A percentile compares a stretch with the other conserved stretches of the same genome.
phyloP scores from a whole-genome alignment of 2,888 invertebrate genomes.

The Altica lythri region DNA sequence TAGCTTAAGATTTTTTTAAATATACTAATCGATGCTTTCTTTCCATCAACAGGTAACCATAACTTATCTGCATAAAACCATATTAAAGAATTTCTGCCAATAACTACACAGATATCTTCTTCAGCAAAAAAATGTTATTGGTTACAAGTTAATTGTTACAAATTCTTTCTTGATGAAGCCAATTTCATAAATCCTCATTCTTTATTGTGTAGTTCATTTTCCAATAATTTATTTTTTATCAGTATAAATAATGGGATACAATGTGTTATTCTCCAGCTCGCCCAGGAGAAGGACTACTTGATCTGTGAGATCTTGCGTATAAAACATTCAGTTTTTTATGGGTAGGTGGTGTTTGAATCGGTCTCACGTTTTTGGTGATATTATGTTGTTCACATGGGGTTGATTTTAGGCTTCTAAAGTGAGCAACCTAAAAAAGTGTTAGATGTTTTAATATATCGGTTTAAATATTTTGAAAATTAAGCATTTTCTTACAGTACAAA shows the following conservation, averaged over 20 bases:
- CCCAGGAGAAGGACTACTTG: constrained; percentile 32
- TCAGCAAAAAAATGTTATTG: not conserved
- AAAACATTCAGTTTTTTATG: constrained; percentile 52
- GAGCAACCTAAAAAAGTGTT: constrained; percentile 51
- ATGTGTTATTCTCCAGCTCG: not conserved
- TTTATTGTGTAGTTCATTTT: too few species aligned
- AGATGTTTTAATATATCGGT: too few species aligned
- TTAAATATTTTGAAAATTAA: too few species aligned
- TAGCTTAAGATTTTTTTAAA: not conserved
- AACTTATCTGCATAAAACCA: too few species aligned
- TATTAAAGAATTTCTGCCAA: too few species aligned
- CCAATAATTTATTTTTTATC: too few species aligned
- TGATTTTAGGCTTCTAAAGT: constrained; percentile 53
- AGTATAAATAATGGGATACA: too few species aligned
- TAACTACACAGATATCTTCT: not conserved
- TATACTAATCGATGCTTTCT: not conserved
- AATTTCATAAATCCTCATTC: too few species aligned
- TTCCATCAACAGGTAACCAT: too few species aligned
- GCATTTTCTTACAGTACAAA: too few species aligned
- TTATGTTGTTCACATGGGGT: constrained; percentile 54
- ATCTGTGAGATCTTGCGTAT: constrained; percentile 53
- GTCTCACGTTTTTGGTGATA: constrained; percentile 54
- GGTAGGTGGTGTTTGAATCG: constrained; percentile 50
- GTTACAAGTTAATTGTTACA: not conserved
- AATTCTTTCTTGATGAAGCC: too few species aligned